Percentiles rank a stretch among this genome's conserved stretches.
These are phyloP conservation scores for Chromobotia macracanthus DNA, from an alignment of 2,797 vertebrate genomes.

Conservation along the genomic window DNA sequence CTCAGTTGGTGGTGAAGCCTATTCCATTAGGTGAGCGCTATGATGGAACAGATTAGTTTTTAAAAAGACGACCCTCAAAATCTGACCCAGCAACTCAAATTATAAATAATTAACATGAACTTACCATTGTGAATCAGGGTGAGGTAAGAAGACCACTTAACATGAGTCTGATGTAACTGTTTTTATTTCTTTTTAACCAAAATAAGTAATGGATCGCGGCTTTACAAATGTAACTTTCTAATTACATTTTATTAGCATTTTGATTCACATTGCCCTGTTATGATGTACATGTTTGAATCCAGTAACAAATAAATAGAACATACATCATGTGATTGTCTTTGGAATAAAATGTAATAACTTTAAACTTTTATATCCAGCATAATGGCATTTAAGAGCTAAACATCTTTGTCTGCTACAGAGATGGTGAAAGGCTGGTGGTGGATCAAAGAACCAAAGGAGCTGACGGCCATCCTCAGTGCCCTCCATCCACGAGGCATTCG, in stretches of 20 bases:
- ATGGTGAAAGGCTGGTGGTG: constrained; percentile 95
- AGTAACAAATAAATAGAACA: neutral
- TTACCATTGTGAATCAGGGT: too few relatives aligned
- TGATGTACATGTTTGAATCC: neutral
- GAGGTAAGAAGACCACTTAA: too few relatives aligned
- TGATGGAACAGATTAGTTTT: neutral
- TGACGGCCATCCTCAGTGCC: constrained; percentile 81
- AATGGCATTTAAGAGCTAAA: neutral
- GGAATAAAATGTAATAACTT: neutral
- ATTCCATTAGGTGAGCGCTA: constrained; percentile 85
- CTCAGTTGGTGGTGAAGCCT: constrained; percentile 87
- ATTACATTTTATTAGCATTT: too few relatives aligned
- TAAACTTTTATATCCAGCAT: neutral
- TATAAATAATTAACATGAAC: too few relatives aligned
- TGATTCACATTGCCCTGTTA: too few relatives aligned
- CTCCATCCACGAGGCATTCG: constrained; percentile 89
- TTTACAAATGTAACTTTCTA: too few relatives aligned
- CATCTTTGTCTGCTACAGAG: constrained; percentile 71
- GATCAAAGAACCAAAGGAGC: constrained; percentile 85
- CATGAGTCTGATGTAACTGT: too few relatives aligned
- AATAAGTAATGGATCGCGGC: too few relatives aligned
- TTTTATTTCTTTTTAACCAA: too few relatives aligned
- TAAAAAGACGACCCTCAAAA: too few relatives aligned
- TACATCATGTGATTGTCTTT: neutral
- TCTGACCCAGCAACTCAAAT: too few relatives aligned